Evolutionary conservation across 2,888 invertebrate species (phyloP).

Genomic region (Lasioglossum figueresi): DNA sequence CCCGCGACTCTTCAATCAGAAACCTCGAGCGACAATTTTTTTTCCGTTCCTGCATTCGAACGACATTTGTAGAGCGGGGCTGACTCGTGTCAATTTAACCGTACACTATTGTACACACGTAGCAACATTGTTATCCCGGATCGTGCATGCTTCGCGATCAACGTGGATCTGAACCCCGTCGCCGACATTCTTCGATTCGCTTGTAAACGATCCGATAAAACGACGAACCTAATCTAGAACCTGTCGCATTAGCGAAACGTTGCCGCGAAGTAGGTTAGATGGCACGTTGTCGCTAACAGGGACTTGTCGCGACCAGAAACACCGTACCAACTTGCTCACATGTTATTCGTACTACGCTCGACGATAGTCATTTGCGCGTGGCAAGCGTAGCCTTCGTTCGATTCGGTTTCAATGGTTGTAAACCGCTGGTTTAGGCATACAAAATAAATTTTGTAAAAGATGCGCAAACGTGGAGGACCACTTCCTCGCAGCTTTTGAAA

Average conservation of each 20-base stretch:
- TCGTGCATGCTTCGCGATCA: not conserved
- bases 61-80: not conserved
- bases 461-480: not conserved
- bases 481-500: too few relatives aligned
- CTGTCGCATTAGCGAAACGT: not conserved
- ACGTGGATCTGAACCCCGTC: not conserved
- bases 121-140: not conserved
- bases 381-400: not conserved
- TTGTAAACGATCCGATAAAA: conserved; percentile 16
- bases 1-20: conserved; percentile 31
- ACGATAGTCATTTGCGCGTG: not conserved
- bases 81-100: too few relatives aligned
- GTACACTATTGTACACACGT: too few relatives aligned
- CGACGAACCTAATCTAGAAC: not conserved
- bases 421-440: too few relatives aligned
- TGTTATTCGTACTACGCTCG: not conserved
- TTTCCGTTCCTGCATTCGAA: not conserved
- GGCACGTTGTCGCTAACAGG: not conserved
- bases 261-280: not conserved
- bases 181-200: conserved; percentile 21
- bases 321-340: not conserved
- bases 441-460: too few relatives aligned
- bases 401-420: not conserved
- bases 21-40: not conserved
- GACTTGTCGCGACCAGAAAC: not conserved